Conservation (phyloP, 2,888 invertebrate genomes). For the Acronicta alni region DNA sequence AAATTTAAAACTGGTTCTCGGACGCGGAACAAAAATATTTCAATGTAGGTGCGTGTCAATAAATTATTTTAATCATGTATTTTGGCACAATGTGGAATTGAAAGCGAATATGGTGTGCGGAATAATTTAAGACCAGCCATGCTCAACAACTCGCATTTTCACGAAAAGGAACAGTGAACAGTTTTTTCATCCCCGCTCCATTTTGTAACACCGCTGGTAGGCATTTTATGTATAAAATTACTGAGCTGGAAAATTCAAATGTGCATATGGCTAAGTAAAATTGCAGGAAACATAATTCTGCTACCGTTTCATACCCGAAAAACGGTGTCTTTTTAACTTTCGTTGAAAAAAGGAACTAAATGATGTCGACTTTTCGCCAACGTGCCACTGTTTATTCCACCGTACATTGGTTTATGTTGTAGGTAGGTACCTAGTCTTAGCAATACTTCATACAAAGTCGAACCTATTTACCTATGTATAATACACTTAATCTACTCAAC, state of each 20-base stretch:
- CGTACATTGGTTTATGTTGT: slow-evolving; percentile 64
- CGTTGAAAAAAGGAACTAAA: slow-evolving; percentile 65
- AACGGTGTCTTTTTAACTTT: slow-evolving; percentile 56
- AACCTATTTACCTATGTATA: slow-evolving; percentile 85
- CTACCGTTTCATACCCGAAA: slow-evolving; percentile 52
- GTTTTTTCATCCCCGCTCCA: slow-evolving; percentile 51
- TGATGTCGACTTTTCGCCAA: slow-evolving; percentile 56
- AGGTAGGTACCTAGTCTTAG: slow-evolving; percentile 78
- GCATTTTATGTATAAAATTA: slow-evolving; percentile 58
- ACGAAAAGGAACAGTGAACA: slow-evolving; percentile 40
- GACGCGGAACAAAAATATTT: slow-evolving; percentile 59
- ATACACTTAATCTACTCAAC: slow-evolving; percentile 87
- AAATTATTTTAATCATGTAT: slow-evolving; percentile 71
- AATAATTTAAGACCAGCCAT: slow-evolving; percentile 47
- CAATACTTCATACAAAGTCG: slow-evolving; percentile 86
- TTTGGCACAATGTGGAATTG: slow-evolving; percentile 86
- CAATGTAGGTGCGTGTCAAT: slow-evolving; percentile 57
- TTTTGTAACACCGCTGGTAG: slow-evolving; percentile 54
- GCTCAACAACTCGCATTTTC: slow-evolving; percentile 49
- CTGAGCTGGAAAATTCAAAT: slow-evolving; percentile 63
- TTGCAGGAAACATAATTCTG: slow-evolving; percentile 62
- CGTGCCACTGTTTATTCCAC: slow-evolving; percentile 66
- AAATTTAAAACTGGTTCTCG: slow-evolving; percentile 57
- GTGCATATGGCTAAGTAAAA: slow-evolving; percentile 59
- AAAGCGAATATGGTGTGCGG: slow-evolving; percentile 65